Conservation (phyloP, 1,140 invertebrate species). For the Frieseomelitta varia region DNA sequence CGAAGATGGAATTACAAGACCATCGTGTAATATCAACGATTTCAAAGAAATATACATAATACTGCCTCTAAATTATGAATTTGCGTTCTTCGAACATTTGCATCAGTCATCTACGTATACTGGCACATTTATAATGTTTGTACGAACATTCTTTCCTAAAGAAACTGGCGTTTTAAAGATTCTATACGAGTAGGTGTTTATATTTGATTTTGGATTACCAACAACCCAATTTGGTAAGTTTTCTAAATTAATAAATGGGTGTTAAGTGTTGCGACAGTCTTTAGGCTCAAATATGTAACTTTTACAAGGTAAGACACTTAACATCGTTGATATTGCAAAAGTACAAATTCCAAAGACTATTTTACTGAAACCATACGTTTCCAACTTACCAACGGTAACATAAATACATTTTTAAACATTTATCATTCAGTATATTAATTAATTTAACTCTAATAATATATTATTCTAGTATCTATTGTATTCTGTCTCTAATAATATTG, state of each 20-base stretch:
- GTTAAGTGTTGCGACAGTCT: neutral
- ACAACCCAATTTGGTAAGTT: neutral
- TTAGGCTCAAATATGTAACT: neutral
- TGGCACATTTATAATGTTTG: neutral
- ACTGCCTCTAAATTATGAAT: slow-evolving; percentile 23
- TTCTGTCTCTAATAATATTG: too few relatives aligned
- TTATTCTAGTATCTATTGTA: too few relatives aligned
- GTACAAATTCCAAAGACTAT: neutral
- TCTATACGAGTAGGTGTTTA: neutral
- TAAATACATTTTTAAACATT: neutral
- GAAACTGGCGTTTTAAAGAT: neutral
- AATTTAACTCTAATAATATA: neutral
- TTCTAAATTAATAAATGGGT: slow-evolving; percentile 2
- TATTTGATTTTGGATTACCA: neutral
- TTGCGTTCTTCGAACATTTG: neutral
- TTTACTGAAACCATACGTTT: neutral
- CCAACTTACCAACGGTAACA: neutral
- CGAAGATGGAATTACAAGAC: slow-evolving; percentile 27
- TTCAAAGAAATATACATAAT: slow-evolving; percentile 19
- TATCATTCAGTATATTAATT: neutral
- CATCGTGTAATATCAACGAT: neutral
- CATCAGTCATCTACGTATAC: neutral
- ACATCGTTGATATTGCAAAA: neutral
- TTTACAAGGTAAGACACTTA: neutral
- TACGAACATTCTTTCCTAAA: neutral